Percentiles rank a stretch among this genome's conserved stretches.
Evolutionary conservation across 2,888 invertebrate genomes (phyloP).

Genomic region (Chymomyza fuscimana): DNA sequence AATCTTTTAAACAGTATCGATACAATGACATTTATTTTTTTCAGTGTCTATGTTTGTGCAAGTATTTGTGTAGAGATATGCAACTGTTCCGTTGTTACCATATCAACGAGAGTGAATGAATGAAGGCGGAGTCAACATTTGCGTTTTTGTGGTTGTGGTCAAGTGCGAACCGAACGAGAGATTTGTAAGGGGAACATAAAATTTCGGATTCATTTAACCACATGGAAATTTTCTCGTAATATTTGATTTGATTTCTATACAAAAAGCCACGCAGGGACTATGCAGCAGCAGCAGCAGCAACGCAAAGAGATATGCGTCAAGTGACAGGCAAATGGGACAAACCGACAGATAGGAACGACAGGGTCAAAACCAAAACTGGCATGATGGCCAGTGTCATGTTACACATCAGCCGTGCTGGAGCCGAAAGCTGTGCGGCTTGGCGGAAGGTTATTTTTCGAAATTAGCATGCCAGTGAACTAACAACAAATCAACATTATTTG

Average conservation of each 20-base stretch:
- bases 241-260: conserved; percentile 73
- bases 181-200: conserved; percentile 37
- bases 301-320: not conserved
- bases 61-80: not conserved
- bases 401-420: not conserved
- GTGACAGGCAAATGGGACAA: not conserved
- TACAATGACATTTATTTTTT: not conserved
- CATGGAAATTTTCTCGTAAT: conserved; percentile 73
- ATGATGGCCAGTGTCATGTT: conserved; percentile 3
- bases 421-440: not conserved
- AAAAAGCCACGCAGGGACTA: conserved; percentile 39
- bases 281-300: not conserved
- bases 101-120: not conserved
- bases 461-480: conserved; percentile 61
- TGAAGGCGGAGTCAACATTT: conserved; percentile 62
- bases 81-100: conserved; percentile 9
- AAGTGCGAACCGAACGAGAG: not conserved
- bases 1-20: no score
- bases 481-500: conserved; percentile 75
- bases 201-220: conserved; percentile 73
- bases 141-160: conserved; percentile 68
- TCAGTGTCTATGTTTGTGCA: not conserved
- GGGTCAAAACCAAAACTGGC: not conserved
- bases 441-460: conserved; percentile 6
- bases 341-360: not conserved